phyloP scores from a whole-genome alignment of 1,140 invertebrate species.

The Scaptomyza hsui region DNA sequence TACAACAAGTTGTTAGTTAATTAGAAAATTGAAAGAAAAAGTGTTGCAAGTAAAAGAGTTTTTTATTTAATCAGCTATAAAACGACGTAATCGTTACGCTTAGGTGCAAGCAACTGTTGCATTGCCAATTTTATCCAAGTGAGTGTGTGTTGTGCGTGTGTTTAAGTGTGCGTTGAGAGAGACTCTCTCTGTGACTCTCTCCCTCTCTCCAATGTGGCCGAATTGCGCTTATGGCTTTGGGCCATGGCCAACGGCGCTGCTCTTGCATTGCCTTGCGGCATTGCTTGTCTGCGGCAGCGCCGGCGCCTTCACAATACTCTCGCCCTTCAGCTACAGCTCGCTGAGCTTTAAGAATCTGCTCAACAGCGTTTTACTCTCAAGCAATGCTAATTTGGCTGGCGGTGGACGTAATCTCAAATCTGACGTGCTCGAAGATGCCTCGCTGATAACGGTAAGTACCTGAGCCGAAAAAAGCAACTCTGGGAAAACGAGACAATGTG shows the following conservation, averaged over 20 bases:
- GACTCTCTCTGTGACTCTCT: conserved; percentile 8
- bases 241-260: conserved; percentile 58
- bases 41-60: conserved; percentile 39
- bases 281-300: conserved; percentile 63
- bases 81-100: conserved; percentile 77
- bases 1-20: background rate
- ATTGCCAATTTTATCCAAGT: conserved; percentile 67
- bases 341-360: conserved; percentile 80
- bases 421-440: conserved; percentile 82
- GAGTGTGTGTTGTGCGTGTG: conserved; percentile 42
- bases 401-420: conserved; percentile 78
- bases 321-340: conserved; percentile 80
- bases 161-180: conserved; percentile 12
- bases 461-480: conserved; percentile 6
- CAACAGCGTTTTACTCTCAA: conserved; percentile 76
- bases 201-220: conserved; percentile 19
- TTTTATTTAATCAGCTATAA: conserved; percentile 10
- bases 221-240: conserved; percentile 27
- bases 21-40: conserved; percentile 34
- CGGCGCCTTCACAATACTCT: conserved; percentile 75
- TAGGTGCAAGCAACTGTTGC: conserved; percentile 67
- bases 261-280: conserved; percentile 65
- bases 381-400: conserved; percentile 78
- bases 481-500: conserved; percentile 2
- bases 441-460: conserved; percentile 79